phyloP scores from a whole-genome alignment of 2,113 vertebrate genomes.

The Crotalus helleri region DNA sequence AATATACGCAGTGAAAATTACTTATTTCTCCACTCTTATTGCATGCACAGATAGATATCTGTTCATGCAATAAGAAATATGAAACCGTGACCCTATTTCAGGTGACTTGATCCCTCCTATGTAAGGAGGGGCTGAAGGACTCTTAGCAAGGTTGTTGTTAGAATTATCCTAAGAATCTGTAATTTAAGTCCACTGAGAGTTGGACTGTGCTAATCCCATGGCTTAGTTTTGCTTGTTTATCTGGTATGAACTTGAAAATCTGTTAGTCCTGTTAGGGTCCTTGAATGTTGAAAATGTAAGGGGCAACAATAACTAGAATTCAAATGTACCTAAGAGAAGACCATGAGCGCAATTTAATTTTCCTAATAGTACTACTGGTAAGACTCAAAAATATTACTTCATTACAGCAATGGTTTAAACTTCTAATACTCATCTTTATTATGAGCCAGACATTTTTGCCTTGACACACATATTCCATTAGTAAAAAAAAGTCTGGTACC shows the following conservation, averaged over 20 bases:
- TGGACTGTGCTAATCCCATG: background rate
- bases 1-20: background rate
- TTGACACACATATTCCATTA: background rate
- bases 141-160: background rate
- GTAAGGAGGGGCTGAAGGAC: background rate
- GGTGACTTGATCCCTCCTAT: background rate
- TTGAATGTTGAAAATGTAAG: background rate
- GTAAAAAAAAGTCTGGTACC: background rate
- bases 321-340: background rate
- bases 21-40: background rate
- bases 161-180: background rate
- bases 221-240: background rate
- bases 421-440: background rate
- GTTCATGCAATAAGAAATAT: background rate
- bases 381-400: background rate
- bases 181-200: background rate
- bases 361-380: background rate
- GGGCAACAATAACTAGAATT: background rate
- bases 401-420: background rate
- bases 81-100: background rate
- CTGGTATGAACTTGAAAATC: background rate
- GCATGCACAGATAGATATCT: background rate
- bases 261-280: background rate
- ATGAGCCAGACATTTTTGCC: background rate
- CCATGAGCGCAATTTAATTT: background rate